Evolutionary conservation across 2,797 vertebrate genomes (phyloP), one percentile per base, ranked within the genome.

Genomic region (Sebastes miniatus): DNA sequence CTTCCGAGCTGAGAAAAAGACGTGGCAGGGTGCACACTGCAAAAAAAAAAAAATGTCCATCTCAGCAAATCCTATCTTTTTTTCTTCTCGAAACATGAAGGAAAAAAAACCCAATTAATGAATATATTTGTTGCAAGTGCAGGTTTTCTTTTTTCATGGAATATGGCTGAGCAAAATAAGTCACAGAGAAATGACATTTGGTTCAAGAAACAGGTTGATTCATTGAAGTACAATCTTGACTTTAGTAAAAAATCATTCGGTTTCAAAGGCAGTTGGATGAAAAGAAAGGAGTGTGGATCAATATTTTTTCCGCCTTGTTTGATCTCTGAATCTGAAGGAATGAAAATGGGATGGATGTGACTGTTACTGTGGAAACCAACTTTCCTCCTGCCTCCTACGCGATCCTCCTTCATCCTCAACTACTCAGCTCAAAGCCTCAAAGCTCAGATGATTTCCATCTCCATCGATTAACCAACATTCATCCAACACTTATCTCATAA

Each of bases 291-390:
- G 8, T 2, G 7, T 52, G 12, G 25, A 29, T 77, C 27, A 73
- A 77, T 54, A 14, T 79, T 56, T 64, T 67, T 87, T 65, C 73
- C 0, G 43, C 24, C 24, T 36, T 54, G 68, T 69, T 65, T 78
- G 81, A 84, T 79, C 66, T 69, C 31, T 27, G 83, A 80, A 80
- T 92, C 72, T 73, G 79, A 76, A 74, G 86, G 83, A 87, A 89
- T 88, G 65, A 14, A 81, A 79, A 87, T 56, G 29, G 61, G 64
- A 88, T 83, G 83, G 75, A 91, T 87, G 74, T 81, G 88, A 87
- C 88, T 85, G 94, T 95, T 95, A 90, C 95, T 92, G 91, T 95
- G 95, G 94, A 94, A 94, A 95, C 94, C 92, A 95, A 95, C 90
- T 95, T 93, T 91, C 81, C 69, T 50, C 75, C 75, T 87, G 63